phyloP scores from a whole-genome alignment of 2,113 vertebrate species.

The Gnathonemus longibarbis region DNA sequence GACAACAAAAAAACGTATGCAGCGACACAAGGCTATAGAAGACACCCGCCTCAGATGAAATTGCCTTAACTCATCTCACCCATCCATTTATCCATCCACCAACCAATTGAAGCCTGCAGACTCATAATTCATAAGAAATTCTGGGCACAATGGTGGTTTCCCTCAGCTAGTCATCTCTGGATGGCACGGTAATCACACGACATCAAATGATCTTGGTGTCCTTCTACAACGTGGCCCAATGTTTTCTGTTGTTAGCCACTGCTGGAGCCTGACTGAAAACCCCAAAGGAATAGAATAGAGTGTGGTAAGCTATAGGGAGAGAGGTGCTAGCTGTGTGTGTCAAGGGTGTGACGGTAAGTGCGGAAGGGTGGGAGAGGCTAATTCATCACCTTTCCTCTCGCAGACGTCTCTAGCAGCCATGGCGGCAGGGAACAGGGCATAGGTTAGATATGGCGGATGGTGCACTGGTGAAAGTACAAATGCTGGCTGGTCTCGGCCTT shows the following conservation, averaged over 20 bases:
- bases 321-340: background rate
- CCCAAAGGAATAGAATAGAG: background rate
- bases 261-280: background rate
- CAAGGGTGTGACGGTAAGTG: background rate
- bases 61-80: background rate
- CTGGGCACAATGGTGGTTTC: background rate
- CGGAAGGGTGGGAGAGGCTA: background rate
- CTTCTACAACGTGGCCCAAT: background rate
- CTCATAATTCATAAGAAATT: background rate
- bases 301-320: background rate
- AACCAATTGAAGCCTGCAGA: background rate
- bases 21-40: background rate
- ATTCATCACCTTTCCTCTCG: background rate
- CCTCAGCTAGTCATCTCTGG: slow-evolving; percentile 1
- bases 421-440: background rate
- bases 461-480: background rate
- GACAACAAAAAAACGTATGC: background rate
- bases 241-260: background rate
- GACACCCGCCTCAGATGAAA: background rate
- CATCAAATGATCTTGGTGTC: background rate
- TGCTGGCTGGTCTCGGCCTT: background rate
- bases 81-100: background rate
- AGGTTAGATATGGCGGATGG: background rate
- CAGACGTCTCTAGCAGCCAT: background rate
- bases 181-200: background rate